Conservation (phyloP, 2,797 vertebrate species). For the Glossophaga mutica region DNA sequence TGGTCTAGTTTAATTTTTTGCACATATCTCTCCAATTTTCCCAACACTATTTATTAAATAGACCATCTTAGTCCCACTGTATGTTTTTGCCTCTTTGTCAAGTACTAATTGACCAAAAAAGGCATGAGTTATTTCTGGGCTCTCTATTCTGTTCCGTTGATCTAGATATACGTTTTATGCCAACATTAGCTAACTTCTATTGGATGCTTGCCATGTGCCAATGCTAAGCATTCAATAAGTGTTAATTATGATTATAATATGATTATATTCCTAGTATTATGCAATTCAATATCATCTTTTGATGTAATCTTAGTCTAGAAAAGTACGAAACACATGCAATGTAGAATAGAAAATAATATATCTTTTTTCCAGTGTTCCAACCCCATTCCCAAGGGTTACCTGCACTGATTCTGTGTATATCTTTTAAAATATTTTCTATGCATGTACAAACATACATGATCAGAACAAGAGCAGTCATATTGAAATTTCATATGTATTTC, state of each 20-base stretch:
- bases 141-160: neutral
- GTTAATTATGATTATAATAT: neutral
- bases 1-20: neutral
- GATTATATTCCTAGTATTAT: neutral
- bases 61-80: neutral
- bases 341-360: neutral
- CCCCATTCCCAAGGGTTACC: no score
- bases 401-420: neutral
- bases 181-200: neutral
- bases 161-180: neutral
- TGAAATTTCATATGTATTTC: rapidly evolving
- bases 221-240: neutral
- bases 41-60: neutral
- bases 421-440: neutral
- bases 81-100: neutral
- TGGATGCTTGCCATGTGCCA: neutral
- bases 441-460: neutral
- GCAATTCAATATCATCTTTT: neutral
- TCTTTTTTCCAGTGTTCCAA: neutral
- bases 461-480: neutral
- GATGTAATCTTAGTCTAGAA: neutral
- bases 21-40: neutral
- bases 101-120: neutral
- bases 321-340: neutral
- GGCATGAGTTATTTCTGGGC: neutral